A percentile compares a stretch with the other conserved stretches of the same genome.
Evolutionary conservation across 2,797 vertebrate species (phyloP).

Genomic region (Gymnopithys bicolor): DNA sequence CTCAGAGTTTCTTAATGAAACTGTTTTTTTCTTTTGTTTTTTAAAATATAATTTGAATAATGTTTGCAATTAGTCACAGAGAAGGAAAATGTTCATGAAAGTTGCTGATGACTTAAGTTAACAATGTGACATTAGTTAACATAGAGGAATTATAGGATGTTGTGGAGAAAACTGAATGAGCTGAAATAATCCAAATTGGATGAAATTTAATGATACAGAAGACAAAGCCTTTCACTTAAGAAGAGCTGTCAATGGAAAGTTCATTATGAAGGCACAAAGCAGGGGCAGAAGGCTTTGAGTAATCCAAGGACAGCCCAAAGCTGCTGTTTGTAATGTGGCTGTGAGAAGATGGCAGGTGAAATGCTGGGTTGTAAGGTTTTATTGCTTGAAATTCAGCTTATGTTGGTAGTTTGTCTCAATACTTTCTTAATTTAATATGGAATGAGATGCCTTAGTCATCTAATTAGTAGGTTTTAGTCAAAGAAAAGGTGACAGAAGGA

Average conservation of each 20-base stretch:
- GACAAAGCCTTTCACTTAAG: neutral
- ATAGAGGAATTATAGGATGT: neutral
- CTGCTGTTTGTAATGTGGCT: neutral
- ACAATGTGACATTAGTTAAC: neutral
- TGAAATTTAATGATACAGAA: neutral
- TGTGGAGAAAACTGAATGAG: neutral
- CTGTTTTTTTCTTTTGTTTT: neutral
- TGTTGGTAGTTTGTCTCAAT: neutral
- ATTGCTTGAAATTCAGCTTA: neutral
- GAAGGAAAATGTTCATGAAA: neutral
- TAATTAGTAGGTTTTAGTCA: neutral
- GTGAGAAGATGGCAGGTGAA: neutral
- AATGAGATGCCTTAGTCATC: neutral
- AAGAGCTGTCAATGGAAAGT: neutral
- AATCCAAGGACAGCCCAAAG: neutral
- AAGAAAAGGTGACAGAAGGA: neutral
- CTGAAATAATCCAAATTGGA: neutral
- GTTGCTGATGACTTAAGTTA: neutral
- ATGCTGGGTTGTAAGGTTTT: neutral
- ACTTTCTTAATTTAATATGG: neutral
- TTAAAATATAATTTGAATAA: neutral
- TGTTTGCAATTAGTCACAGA: neutral
- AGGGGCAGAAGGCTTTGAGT: neutral
- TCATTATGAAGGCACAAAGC: neutral
- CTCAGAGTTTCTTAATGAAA: neutral